A percentile compares a stretch with the other conserved stretches of the same genome.
These are phyloP conservation scores for Pinna nobilis DNA, from an alignment of 1,140 invertebrate species.

Conservation along the genomic window DNA sequence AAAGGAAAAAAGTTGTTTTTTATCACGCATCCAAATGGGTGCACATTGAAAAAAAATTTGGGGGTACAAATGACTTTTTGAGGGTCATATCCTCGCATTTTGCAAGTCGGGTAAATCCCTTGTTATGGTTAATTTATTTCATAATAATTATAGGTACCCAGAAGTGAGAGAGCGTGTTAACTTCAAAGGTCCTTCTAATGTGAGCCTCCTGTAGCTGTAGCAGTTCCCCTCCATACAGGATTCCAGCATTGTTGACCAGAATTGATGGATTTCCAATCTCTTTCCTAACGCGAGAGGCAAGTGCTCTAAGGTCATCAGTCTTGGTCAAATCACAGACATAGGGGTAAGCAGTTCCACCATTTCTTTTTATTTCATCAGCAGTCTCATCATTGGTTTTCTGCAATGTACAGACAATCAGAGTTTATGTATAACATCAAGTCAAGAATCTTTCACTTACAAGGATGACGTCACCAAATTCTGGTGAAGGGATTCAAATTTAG, in stretches of 20 bases:
- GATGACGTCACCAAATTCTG: too few relatives aligned
- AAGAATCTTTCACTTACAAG: too few relatives aligned
- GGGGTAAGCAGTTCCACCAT: slow-evolving; percentile 52
- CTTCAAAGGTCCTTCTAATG: slow-evolving; percentile 80
- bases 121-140: background rate
- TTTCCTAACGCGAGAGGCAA: slow-evolving; percentile 74
- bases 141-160: slow-evolving; percentile 76
- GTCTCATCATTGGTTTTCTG: slow-evolving; percentile 80
- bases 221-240: slow-evolving; percentile 87
- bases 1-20: too few relatives aligned
- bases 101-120: background rate
- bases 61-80: background rate
- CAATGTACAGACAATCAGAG: slow-evolving; percentile 13
- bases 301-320: slow-evolving; percentile 49
- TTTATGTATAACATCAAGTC: background rate
- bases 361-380: slow-evolving; percentile 51
- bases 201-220: slow-evolving; percentile 86
- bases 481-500: too few relatives aligned
- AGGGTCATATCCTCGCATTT: background rate
- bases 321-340: slow-evolving; percentile 69
- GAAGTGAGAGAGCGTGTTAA: slow-evolving; percentile 81
- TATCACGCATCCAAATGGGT: too few relatives aligned
- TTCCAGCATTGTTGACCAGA: slow-evolving; percentile 95
- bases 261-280: slow-evolving; percentile 91
- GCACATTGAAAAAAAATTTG: background rate